Evolutionary conservation across 2,113 vertebrate species (phyloP).

Genomic region (Todiramphus chloris): DNA sequence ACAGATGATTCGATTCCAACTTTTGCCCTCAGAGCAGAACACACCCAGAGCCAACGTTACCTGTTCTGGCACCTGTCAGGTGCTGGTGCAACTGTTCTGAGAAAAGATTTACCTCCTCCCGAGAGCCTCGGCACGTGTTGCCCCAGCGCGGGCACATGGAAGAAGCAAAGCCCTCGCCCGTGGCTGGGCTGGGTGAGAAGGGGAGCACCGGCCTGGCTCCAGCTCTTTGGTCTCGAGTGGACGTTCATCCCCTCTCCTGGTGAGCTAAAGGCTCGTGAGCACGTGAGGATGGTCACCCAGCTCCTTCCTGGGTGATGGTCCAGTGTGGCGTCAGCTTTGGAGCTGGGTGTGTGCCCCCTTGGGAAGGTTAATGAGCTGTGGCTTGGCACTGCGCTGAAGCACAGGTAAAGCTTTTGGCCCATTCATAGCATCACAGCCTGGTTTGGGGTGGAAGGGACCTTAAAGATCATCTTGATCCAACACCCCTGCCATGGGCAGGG

Average conservation of each 20-base stretch:
- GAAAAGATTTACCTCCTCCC: not conserved
- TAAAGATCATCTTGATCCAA: too few species aligned
- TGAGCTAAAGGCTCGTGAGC: not conserved
- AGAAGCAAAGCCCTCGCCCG: rapidly evolving
- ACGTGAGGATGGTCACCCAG: rapidly evolving
- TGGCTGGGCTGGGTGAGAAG: rapidly evolving
- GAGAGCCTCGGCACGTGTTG: rapidly evolving
- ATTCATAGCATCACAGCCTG: not conserved
- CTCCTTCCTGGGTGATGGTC: not conserved
- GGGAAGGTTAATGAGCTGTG: not conserved
- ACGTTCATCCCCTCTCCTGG: slow-evolving; percentile 69
- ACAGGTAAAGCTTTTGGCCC: not conserved
- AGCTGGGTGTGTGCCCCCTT: not conserved
- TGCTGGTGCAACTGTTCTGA: not conserved
- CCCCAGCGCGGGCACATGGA: rapidly evolving
- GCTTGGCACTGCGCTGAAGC: not conserved
- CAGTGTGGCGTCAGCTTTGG: not conserved
- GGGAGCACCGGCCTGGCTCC: not conserved
- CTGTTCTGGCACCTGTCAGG: rapidly evolving
- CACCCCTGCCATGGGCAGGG: too few species aligned
- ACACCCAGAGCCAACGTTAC: rapidly evolving
- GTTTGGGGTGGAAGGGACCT: too few species aligned
- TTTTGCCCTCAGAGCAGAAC: not conserved
- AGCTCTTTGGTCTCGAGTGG: slow-evolving; percentile 76
- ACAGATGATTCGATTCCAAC: not conserved